Conservation (phyloP, 2,113 vertebrate species). For the Grantiella picta region DNA sequence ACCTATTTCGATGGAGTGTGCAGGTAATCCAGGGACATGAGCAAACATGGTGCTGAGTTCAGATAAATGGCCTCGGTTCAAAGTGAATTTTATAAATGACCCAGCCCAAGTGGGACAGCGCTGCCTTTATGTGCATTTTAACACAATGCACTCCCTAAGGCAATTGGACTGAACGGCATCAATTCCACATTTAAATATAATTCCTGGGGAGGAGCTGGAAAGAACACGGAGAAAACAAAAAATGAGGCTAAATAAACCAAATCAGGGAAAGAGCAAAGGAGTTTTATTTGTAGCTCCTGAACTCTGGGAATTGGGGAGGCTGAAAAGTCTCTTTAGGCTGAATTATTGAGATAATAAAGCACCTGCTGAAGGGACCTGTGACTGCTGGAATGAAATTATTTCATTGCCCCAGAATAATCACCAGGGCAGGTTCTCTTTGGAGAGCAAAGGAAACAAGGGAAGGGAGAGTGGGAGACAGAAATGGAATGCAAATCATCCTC, state of each 20-base stretch:
- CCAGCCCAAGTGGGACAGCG: neutral
- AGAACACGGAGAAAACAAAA: neutral
- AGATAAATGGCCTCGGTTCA: constrained; percentile 33
- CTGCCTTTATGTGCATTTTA: neutral
- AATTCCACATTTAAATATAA: constrained; percentile 46
- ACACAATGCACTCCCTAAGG: neutral
- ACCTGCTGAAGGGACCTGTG: constrained; percentile 55
- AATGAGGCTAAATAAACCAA: constrained; percentile 56
- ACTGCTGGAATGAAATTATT: constrained; percentile 55
- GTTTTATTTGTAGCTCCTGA: constrained; percentile 66
- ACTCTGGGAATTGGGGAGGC: constrained; percentile 55
- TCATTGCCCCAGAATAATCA: constrained; percentile 54
- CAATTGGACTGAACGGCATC: neutral
- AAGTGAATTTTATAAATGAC: constrained; percentile 22
- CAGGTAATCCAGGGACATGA: neutral
- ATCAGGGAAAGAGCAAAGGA: constrained; percentile 30
- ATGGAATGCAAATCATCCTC: constrained; percentile 37
- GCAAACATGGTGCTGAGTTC: neutral
- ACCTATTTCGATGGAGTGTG: neutral
- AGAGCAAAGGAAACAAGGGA: constrained; percentile 10
- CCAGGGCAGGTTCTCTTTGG: constrained; percentile 26
- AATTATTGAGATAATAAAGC: constrained; percentile 68
- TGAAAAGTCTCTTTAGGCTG: constrained; percentile 39
- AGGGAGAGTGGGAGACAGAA: neutral
- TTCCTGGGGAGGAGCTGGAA: constrained; percentile 51